Conservation (phyloP, 1,140 invertebrate species). For the Dufourea novaeangliae region DNA sequence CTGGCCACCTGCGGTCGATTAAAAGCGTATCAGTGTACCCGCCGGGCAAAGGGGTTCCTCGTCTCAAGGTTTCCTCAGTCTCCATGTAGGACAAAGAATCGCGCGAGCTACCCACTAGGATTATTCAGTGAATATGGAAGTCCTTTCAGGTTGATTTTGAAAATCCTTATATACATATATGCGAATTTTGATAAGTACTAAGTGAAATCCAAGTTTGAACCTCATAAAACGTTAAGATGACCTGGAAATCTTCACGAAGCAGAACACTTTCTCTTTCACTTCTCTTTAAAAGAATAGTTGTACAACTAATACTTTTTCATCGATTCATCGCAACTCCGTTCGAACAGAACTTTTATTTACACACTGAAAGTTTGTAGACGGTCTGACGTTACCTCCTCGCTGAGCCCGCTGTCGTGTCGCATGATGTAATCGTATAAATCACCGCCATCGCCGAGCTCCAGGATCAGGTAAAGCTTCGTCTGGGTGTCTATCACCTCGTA, state of each 20-base stretch:
- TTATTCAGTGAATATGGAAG: not conserved
- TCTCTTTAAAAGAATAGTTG: too few species aligned
- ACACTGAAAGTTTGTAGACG: too few species aligned
- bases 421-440: conserved; percentile 99
- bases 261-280: too few species aligned
- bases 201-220: too few species aligned
- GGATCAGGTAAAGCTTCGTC: conserved; percentile 96
- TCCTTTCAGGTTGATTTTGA: not conserved
- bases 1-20: conserved; percentile 86
- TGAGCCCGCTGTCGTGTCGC: conserved; percentile 93
- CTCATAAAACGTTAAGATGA: too few species aligned
- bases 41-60: not conserved
- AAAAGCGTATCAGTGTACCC: conserved; percentile 24
- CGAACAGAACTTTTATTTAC: too few species aligned
- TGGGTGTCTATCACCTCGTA: conserved; percentile 99
- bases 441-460: conserved; percentile 99
- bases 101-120: not conserved
- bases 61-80: not conserved
- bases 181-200: too few species aligned
- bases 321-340: not conserved
- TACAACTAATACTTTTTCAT: too few species aligned
- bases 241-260: too few species aligned
- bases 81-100: not conserved
- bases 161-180: too few species aligned
- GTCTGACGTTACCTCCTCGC: conserved; percentile 80